Percentiles rank a stretch among this genome's conserved stretches.
Evolutionary conservation across 2,888 invertebrate genomes (phyloP).

Genomic region (Heterodera filipjevi): DNA sequence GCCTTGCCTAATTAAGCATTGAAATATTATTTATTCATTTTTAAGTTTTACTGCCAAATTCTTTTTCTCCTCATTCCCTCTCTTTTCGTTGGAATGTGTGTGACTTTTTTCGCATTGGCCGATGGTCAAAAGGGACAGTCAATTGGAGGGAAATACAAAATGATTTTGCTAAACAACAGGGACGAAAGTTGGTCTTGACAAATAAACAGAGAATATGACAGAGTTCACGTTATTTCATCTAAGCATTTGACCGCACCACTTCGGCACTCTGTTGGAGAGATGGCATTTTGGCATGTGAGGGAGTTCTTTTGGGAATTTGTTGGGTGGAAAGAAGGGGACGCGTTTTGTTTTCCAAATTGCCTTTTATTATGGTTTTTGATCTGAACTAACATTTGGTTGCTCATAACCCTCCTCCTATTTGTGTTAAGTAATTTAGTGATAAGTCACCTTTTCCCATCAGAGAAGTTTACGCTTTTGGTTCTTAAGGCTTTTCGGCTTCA

Average conservation of each 20-base stretch:
- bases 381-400: no score
- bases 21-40: background rate
- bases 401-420: no score
- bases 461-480: no score
- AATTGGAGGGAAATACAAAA: slow-evolving; percentile 35
- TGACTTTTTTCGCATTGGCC: slow-evolving; percentile 31
- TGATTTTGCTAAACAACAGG: slow-evolving; percentile 57
- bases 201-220: no score
- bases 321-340: background rate
- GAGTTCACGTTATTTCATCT: no score
- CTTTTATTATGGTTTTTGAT: no score
- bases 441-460: no score
- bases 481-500: no score
- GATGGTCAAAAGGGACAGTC: background rate
- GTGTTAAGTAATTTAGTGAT: no score
- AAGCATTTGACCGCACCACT: slow-evolving; percentile 47
- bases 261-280: slow-evolving; percentile 50
- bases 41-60: background rate
- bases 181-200: slow-evolving; percentile 48
- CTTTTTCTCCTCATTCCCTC: background rate
- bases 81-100: slow-evolving; percentile 28
- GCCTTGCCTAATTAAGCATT: background rate
- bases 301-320: background rate
- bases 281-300: slow-evolving; percentile 50
- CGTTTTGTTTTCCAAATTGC: no score